Evolutionary conservation across 1,140 invertebrate species (phyloP).

Genomic region (Ceratosolen solmsi): DNA sequence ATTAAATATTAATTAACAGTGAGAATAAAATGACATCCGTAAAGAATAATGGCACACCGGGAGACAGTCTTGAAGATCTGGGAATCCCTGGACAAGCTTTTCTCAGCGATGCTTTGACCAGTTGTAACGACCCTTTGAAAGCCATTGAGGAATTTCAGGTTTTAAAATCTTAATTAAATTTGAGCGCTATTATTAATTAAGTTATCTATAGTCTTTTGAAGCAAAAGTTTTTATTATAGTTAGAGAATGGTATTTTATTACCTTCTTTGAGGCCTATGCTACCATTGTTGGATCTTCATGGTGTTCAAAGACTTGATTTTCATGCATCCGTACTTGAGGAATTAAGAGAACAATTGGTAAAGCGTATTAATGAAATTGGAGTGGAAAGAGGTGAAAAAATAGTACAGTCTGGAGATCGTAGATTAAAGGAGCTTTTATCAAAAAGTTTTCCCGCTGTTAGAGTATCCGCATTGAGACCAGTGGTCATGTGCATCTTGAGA

Average conservation of each 20-base stretch:
- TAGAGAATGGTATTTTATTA: constrained; percentile 94
- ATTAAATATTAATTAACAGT: constrained; percentile 15
- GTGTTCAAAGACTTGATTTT: constrained; percentile 92
- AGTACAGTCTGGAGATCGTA: constrained; percentile 77
- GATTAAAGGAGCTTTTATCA: constrained; percentile 90
- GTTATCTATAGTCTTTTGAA: constrained; percentile 7
- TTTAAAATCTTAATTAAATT: constrained; percentile 50
- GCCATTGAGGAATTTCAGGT: constrained; percentile 98
- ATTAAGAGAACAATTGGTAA: constrained; percentile 89
- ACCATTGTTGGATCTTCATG: constrained; percentile 94
- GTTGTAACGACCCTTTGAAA: constrained; percentile 95
- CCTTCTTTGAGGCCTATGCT: constrained; percentile 95
- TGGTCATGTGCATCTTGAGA: constrained; percentile 95
- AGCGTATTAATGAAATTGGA: constrained; percentile 91
- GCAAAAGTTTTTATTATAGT: constrained; percentile 68
- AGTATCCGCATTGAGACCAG: constrained; percentile 92
- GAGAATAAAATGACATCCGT: constrained; percentile 59
- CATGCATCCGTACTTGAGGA: constrained; percentile 96
- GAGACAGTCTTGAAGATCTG: constrained; percentile 84
- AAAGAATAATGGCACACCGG: constrained; percentile 63
- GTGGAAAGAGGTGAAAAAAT: constrained; percentile 77
- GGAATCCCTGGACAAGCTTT: constrained; percentile 93
- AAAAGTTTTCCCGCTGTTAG: constrained; percentile 96
- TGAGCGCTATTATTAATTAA: constrained; percentile 6
- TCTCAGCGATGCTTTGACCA: constrained; percentile 92